These are phyloP conservation scores for Megaleporinus macrocephalus DNA, from an alignment of 2,113 vertebrate genomes.

Conservation along the genomic window DNA sequence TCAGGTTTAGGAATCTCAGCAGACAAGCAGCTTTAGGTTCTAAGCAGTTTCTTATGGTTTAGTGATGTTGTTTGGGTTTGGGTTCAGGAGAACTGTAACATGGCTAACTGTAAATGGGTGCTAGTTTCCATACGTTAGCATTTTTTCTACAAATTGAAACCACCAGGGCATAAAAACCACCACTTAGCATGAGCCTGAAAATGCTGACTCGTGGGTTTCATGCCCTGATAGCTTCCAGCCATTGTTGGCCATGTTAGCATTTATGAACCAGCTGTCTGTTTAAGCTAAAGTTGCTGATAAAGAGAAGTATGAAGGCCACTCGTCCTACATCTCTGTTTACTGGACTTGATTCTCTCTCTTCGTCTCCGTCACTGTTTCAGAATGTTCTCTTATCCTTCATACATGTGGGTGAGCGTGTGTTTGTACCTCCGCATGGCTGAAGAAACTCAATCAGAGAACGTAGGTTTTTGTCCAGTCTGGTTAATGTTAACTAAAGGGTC, in stretches of 20 bases:
- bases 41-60: too few species aligned
- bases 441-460: neutral
- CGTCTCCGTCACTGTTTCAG: neutral
- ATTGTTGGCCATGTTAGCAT: neutral
- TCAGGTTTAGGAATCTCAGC: too few species aligned
- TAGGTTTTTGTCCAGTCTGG: neutral
- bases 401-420: slow-evolving; percentile 3
- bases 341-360: neutral
- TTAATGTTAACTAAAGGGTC: neutral
- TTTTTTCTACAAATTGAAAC: neutral
- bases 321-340: neutral
- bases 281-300: neutral
- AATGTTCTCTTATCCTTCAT: neutral
- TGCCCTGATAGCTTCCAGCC: neutral
- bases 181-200: neutral
- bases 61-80: too few species aligned
- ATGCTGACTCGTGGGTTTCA: neutral
- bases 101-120: too few species aligned
- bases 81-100: too few species aligned
- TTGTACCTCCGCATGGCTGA: neutral
- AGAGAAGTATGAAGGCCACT: neutral
- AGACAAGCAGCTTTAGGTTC: too few species aligned
- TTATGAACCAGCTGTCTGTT: neutral
- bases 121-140: neutral
- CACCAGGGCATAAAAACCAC: too few species aligned